Evolutionary conservation across 2,113 vertebrate genomes (phyloP), one percentile per base, ranked within the genome.

Genomic region (Amphiprion percula): DNA sequence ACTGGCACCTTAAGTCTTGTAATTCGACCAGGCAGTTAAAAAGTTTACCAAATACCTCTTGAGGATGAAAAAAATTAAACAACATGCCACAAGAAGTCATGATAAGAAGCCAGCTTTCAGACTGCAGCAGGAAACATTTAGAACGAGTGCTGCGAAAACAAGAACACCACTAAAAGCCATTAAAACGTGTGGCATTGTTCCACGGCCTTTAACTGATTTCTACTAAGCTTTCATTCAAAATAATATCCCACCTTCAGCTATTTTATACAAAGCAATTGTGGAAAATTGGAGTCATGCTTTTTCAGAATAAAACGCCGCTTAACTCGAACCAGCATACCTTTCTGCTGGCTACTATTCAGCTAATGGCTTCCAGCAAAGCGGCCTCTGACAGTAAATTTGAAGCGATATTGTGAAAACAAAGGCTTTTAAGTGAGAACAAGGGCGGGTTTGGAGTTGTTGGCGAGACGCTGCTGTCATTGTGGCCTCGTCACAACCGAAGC

Each of bases 271-370:
- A 63, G 61, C 4, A 24, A 52, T 63, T 70, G 37, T 41, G 58
- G 84, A 82, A 88, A 88, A 85, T 61, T 71, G 17, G n/a, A 81
- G 82, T 88, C 71, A 60, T 58, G 23, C 60, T 50, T 55, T 75
- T 77, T 68, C 44, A 39, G 5, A 76, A 73, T 41, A 46, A 78
- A 86, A 87, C 37, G 26, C 14, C 44, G 28, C 14, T 61, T 61
- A 58, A 78, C 78, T 75, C 16, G 33, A 80, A 55, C 64, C 23
- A 26, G 28, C 62, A 9, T 52, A 68, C 41, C 17, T 72, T 66
- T 75, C 66, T 63, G 61, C 58, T 37, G 69, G 33, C 61, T 64
- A 41, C 28, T 3, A n/a, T 44, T 24, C 30, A 56, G 23, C 54
- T 74, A 86, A 85, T 63, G 44, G 76, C 26, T 83, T 85, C 60